Evolutionary conservation across 2,888 invertebrate genomes (phyloP), one percentile per base, ranked within the genome.

Genomic region (Platypus cylindrus): DNA sequence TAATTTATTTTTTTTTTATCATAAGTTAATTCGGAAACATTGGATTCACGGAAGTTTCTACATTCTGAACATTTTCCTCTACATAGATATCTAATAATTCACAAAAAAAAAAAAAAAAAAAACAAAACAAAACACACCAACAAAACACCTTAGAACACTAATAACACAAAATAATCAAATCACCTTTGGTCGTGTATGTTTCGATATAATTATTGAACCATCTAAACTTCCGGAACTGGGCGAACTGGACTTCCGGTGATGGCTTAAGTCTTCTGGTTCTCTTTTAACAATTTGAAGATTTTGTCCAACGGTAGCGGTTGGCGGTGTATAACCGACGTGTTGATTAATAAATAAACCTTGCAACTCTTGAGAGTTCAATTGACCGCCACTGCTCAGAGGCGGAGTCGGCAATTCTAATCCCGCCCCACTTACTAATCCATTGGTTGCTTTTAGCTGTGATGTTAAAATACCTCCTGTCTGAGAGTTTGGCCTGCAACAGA

Each of bases 241-340:
- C 37, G 72, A 71, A 62, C 68, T 68, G 60, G 68, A 70, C 66
- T 75, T 75, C 61, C 75, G 71, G 53, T 66, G 66, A 51, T 67
- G 67, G 68, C 80, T 81, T 50, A 82, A 70, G 62, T 83, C 83
- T 67, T 82, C 82, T 54, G 82, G 82, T 64, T 82, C 83, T 60
- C 81, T 73, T 66, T 82, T 82, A 61, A 81, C 78, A 59, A 73
- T 71, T 57, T 72, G 73, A 64, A 73, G 67, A 64, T 71, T 70
- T 51, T 71, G 67, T 38, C 67, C 58, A 41, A 46, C 51, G 30
- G 55, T 46, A 39, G 47, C 66, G 49, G 57, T 58, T 52, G 56
- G 63, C 53, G 55, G 63, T 50, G 57, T 56, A 69, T 68, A 64
- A 64, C 68, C 66, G 70, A 71, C 70, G 69, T 71, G 71, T 67